Conservation (phyloP, 2,797 vertebrate genomes). For the Tadarida brasiliensis region DNA sequence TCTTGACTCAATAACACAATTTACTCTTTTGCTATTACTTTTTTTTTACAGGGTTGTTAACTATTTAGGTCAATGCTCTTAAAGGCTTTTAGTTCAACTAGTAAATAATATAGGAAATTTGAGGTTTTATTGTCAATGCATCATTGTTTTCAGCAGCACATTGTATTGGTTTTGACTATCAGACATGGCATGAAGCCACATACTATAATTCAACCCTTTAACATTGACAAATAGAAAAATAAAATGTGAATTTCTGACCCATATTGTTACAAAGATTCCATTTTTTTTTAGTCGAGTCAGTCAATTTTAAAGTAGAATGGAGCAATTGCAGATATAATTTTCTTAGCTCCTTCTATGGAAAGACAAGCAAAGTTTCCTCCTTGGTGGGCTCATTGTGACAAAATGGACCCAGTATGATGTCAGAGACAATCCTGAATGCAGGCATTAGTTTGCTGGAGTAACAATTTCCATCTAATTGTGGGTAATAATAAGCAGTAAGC, state of each 20-base stretch:
- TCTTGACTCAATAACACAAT: not conserved
- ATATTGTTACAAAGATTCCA: not conserved
- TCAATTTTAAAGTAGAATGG: not conserved
- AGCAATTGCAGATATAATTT: not conserved
- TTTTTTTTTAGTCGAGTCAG: not conserved
- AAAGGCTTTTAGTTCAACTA: not conserved
- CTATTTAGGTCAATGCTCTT: not conserved
- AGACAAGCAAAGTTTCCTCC: not conserved
- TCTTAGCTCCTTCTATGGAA: not conserved
- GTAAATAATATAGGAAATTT: not conserved
- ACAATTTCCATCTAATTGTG: not conserved
- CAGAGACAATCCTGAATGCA: not conserved
- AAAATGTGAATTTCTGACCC: not conserved
- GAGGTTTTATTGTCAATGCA: not conserved
- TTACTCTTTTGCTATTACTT: not conserved
- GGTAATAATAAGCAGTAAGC: not conserved
- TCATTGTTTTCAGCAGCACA: constrained; percentile 7
- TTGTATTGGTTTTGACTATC: not conserved
- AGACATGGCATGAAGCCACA: not conserved
- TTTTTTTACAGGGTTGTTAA: not conserved
- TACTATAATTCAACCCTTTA: not conserved
- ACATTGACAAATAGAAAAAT: not conserved
- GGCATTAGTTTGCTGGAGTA: not conserved
- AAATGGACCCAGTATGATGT: not conserved
- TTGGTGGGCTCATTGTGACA: not conserved